Evolutionary conservation across 1,140 invertebrate genomes (phyloP).

Genomic region (Lasaia peninsularis): DNA sequence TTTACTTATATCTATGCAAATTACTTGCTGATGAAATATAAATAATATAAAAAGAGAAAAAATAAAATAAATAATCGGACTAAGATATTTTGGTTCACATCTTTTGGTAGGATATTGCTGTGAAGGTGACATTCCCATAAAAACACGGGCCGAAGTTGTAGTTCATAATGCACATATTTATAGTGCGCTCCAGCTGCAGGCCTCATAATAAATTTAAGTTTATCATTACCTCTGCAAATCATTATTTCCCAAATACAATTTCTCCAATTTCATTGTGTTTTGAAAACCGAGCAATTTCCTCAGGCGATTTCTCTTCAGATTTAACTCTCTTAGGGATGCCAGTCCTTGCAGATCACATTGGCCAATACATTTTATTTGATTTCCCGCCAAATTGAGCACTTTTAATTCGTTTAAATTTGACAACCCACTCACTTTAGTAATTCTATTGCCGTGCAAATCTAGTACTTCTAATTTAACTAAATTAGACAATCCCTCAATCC

Average conservation of each 20-base stretch:
- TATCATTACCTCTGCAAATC: constrained; percentile 83
- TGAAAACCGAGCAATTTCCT: constrained; percentile 88
- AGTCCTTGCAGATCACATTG: constrained; percentile 87
- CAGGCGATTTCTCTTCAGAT: constrained; percentile 91
- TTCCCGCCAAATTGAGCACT: constrained; percentile 94
- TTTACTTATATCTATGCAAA: too few relatives aligned
- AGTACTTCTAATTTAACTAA: constrained; percentile 89
- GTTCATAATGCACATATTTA: too few relatives aligned
- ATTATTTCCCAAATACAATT: constrained; percentile 92
- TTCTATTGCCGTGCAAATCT: constrained; percentile 94
- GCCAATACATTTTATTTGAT: constrained; percentile 87
- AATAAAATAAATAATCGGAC: too few relatives aligned
- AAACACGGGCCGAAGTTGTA: too few relatives aligned
- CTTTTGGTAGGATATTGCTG: too few relatives aligned
- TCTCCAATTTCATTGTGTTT: constrained; percentile 87
- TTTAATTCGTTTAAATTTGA: constrained; percentile 85
- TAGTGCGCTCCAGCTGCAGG: too few relatives aligned
- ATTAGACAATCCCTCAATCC: constrained; percentile 85
- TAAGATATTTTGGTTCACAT: too few relatives aligned
- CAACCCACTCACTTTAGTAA: constrained; percentile 78
- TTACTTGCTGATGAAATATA: too few relatives aligned
- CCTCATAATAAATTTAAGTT: too few relatives aligned
- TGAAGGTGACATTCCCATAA: too few relatives aligned
- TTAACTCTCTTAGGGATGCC: constrained; percentile 87
- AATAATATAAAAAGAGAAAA: too few relatives aligned